Base-by-base conservation (phyloP, 2,113 vertebrate species). In the Dipodomys ordii region DNA sequence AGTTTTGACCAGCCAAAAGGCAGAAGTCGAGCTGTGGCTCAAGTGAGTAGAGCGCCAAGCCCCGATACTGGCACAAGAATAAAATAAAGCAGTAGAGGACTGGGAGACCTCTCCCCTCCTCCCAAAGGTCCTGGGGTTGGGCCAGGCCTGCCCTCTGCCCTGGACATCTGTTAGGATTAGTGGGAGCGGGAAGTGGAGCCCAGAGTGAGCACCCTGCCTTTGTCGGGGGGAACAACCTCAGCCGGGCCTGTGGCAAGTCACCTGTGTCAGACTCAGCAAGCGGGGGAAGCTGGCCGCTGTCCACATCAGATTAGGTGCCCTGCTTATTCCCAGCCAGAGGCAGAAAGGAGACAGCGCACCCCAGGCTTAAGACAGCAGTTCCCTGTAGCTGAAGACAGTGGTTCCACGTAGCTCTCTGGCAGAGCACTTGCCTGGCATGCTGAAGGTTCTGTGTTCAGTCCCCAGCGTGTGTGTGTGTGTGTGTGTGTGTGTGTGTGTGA, bases 271-370 rank as follows among this genome's bases (percentile, higher is more conserved):
- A 78, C 81, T 69, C 74, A 62, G 28, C 65, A 71, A 39, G 10
- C 57, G 39, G 35, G 25, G 22, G 84, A 10, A n/a, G 74, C 49
- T 68, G 95, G 93, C 80, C 62, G 65, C 62, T 28, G 22, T 72
- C 65, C 94, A 73, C 68, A 87, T 91, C 93, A 84, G 96, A 91
- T 88, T 74, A 71, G 23, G 18, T 6, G 11, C 53, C 73, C 87
- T 76, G 25, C 7, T 84, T 89, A 76, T 88, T 90, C 74, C 64
- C 39, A 83, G 79, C 57, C 88, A 86, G 82, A 80, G 81, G 62
- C 67, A 87, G 91, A 81, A 90, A 79, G 83, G 92, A 90, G 79
- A 91, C 79, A 16, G 32, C 2, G 15, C 32, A 28, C 72, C 32
- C 65, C 39, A 32, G 35, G 39, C 87, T 79, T 46, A 68, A 57